Percentiles rank a stretch among this genome's conserved stretches.
These are phyloP conservation scores for Pantelozetes paolii DNA, from an alignment of 2,888 invertebrate genomes.

Conservation along the genomic window DNA sequence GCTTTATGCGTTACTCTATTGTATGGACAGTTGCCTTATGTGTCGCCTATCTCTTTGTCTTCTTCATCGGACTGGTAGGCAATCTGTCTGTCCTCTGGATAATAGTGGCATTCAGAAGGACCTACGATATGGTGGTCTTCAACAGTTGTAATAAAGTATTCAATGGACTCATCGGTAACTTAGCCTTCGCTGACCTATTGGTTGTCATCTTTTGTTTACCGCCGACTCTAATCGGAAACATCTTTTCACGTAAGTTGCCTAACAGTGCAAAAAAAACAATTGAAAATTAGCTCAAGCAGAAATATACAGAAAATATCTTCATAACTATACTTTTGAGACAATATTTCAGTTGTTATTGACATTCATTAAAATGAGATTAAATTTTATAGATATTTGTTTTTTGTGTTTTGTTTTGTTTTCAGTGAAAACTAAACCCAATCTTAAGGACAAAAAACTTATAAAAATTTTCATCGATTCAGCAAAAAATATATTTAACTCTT, in stretches of 20 bases:
- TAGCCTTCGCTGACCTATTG: conserved; percentile 86
- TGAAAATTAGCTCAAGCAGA: no score
- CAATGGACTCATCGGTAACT: conserved; percentile 89
- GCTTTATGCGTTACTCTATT: conserved; percentile 65
- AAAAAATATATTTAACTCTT: background rate
- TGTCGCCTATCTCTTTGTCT: conserved; percentile 76
- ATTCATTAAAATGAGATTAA: no score
- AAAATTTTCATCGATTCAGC: no score
- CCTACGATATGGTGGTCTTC: conserved; percentile 29
- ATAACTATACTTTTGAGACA: no score
- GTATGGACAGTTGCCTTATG: conserved; percentile 79
- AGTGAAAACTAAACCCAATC: no score
- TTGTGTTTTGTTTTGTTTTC: no score
- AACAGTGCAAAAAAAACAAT: no score
- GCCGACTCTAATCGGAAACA: conserved; percentile 87
- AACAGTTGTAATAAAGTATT: conserved; percentile 74
- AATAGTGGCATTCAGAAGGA: conserved; percentile 10
- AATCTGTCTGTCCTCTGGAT: conserved; percentile 47
- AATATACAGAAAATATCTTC: no score
- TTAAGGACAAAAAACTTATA: no score
- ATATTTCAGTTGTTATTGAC: no score
- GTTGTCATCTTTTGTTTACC: conserved; percentile 90
- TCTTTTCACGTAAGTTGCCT: conserved; percentile 92
- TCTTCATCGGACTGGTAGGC: conserved; percentile 71
- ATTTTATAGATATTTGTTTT: no score